These are phyloP conservation scores for Bombus haemorrhoidalis DNA, from an alignment of 1,140 invertebrate species.

Conservation along the genomic window DNA sequence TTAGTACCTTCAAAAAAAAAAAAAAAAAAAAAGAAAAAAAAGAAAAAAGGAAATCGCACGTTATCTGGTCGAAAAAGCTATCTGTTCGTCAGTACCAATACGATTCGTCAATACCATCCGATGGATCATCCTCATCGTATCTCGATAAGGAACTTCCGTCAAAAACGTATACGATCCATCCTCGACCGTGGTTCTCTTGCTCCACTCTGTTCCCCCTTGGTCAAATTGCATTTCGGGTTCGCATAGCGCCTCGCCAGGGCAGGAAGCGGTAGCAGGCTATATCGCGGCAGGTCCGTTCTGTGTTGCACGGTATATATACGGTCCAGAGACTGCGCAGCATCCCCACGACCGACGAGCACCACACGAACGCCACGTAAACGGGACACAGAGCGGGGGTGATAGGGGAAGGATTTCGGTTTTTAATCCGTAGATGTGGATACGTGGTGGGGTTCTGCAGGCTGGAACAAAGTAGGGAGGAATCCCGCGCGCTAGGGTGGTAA, in stretches of 20 bases:
- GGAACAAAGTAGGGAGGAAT: conserved; percentile 42
- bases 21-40: too few relatives aligned
- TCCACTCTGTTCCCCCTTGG: too few relatives aligned
- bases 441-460: conserved; percentile 62
- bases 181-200: background rate
- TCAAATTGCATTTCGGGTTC: conserved; percentile 21
- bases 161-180: background rate
- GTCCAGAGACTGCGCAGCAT: conserved; percentile 63
- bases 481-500: conserved; percentile 17
- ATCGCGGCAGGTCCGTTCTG: conserved; percentile 27
- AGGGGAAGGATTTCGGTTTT: conserved; percentile 76
- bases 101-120: background rate
- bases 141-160: background rate
- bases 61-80: too few relatives aligned
- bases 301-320: conserved; percentile 10
- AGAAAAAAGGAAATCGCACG: background rate
- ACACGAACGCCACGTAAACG: conserved; percentile 52
- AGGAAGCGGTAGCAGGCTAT: conserved; percentile 8
- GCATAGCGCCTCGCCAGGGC: background rate
- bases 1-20: background rate
- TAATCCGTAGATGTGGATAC: conserved; percentile 80
- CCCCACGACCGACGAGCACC: conserved; percentile 6
- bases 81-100: background rate
- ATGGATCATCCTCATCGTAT: background rate
- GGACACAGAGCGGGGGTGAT: conserved; percentile 27